Evolutionary conservation across 2,888 invertebrate species (phyloP), one percentile per base, ranked within the genome.

Genomic region (Protodeltote pygarga): DNA sequence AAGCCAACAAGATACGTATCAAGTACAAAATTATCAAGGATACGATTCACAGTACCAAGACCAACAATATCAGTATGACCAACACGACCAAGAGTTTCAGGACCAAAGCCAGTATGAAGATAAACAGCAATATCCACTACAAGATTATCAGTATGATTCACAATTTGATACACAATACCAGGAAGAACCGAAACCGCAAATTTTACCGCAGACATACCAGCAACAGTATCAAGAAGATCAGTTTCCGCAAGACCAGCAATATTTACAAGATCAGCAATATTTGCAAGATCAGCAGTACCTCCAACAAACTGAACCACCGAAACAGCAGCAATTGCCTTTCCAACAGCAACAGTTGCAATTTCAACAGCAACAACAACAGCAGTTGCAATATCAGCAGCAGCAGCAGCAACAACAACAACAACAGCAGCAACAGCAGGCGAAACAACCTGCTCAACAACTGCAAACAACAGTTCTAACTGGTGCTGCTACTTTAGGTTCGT

Each of bases 401-500:
- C 77, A 78, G 27, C 79, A 80, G 35, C 78, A 80, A 17, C 81
- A 77, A 37, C 83, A 81, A n/a, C 77, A 81, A 17, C 76, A 79
- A 19, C 81, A 84, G 13, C 83, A 86, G 33, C 85, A 87, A 51
- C 81, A 83, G 28, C 81, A 86, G 48, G 81, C 79, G 52, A 85
- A 87, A 50, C 80, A 84, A 58, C 83, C 89, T 19, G 70, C 85
- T 2, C 89, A 89, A 51, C 90, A 91, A 66, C 58, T 92, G 32
- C 91, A 92, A 71, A 74, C 89, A 1, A 84, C 83, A 51, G 84
- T 92, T 9, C 58, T 92, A 39, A 92, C 89, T 17, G 92, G 92
- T 44, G 92, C 90, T 23, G 91, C 92, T 37, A 90, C 90, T 2
- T 77, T 92, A 61, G 92, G 92, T n/a, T 89, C 88, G 3, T 76